Evolutionary conservation across 1,140 invertebrate species (phyloP).

Genomic region (Arctopsyche grandis): DNA sequence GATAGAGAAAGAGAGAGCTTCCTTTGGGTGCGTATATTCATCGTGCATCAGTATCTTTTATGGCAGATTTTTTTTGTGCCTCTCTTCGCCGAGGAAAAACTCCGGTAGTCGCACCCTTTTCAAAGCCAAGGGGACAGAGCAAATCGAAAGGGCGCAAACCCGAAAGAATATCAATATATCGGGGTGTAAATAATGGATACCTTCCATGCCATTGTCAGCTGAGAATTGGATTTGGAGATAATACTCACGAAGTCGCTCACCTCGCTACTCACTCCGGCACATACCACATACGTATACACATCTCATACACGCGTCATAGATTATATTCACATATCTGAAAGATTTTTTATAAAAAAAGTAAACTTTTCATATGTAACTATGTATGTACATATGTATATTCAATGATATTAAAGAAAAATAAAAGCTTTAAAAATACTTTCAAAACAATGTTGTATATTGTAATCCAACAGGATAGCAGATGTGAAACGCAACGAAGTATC

Average conservation of each 20-base stretch:
- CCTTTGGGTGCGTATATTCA: constrained; percentile 32
- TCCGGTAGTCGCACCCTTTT: constrained; percentile 53
- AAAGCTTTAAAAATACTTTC: no score
- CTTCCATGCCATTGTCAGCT: constrained; percentile 55
- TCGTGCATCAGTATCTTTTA: constrained; percentile 43
- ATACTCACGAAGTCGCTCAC: constrained; percentile 52
- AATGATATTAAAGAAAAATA: no score
- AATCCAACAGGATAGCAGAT: no score
- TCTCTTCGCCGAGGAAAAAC: constrained; percentile 27
- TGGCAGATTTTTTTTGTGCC: constrained; percentile 37
- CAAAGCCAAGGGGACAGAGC: constrained; percentile 53
- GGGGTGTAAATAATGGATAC: constrained; percentile 56
- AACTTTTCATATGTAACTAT: no score
- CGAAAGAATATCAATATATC: constrained; percentile 56
- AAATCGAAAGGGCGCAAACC: constrained; percentile 53
- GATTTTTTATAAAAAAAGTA: no score
- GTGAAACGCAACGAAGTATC: no score
- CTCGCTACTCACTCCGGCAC: constrained; percentile 43
- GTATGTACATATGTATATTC: no score
- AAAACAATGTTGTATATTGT: no score
- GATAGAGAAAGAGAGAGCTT: neutral
- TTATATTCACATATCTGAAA: neutral
- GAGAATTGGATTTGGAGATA: constrained; percentile 56
- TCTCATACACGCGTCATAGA: constrained; percentile 31
- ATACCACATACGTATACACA: no score